Base-by-base conservation (phyloP, 2,797 vertebrate species). In the Podargus strigoides region DNA sequence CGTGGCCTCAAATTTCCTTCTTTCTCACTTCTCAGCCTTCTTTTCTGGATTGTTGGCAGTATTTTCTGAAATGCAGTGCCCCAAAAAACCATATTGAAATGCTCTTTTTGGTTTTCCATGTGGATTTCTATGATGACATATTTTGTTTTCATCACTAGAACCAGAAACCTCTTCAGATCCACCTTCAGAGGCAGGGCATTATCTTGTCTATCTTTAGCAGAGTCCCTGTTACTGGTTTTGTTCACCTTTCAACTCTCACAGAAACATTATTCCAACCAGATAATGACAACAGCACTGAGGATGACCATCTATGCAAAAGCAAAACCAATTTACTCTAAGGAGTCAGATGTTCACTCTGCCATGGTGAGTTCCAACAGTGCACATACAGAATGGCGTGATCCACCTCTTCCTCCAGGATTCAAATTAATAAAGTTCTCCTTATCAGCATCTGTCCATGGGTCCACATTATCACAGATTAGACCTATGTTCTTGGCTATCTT, bases 301-400 rank as follows among this genome's bases (percentile, higher is more conserved):
- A 37, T 34, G 27, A 14, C 11, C 22, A 17, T 12, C 16, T 30
- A 39, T 39, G 8, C 8, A 37, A 60, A 85, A 44, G 15, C 26
- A 21, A 52, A 69, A 34, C 2, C 62, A 39, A 62, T 62, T 63
- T 49, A 36, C 14, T 22, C 27, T 42, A n/a, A 70, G 20, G 17
- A 76, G 10, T 2, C 26, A 74, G 11, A 12, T 0, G 0, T 53
- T 77, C 52, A 10, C 13, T 41, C 19, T 63, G 4, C 18, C 14
- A 4, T 23, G 10, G 10, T 16, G 24, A 1, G 3, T 56, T 63
- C 55, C 63, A 47, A 58, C 1, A 2, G 27, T 3, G 2, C 11
- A 77, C 46, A 63, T 14, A 23, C 3, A 10, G 21, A 52, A 39
- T 10, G 28, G 9, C 5, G 50, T 1, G 0, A 53, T 27, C 13